These are phyloP conservation scores for Eugnorisma glareosa DNA, from an alignment of 2,888 invertebrate genomes.

Conservation along the genomic window DNA sequence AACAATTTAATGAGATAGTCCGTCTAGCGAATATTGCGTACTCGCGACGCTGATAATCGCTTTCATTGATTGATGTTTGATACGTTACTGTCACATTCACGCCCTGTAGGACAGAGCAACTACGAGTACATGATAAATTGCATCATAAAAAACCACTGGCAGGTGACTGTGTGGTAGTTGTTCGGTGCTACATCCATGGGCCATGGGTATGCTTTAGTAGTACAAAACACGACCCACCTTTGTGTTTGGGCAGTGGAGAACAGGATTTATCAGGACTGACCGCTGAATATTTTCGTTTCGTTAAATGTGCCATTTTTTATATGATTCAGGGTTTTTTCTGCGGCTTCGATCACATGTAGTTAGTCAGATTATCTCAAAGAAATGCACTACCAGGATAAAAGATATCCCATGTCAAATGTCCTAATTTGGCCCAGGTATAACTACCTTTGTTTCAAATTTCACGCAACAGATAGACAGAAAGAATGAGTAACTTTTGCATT, in stretches of 20 bases:
- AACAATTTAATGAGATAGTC: not conserved
- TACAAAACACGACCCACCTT: not conserved
- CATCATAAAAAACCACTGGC: not conserved
- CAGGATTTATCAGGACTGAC: not conserved
- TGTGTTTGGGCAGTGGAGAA: not conserved
- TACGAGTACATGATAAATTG: too few relatives aligned
- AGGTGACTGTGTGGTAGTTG: not conserved
- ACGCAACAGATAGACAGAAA: not conserved
- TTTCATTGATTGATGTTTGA: not conserved
- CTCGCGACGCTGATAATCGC: not conserved
- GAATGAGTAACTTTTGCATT: not conserved
- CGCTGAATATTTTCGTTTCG: not conserved
- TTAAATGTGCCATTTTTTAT: not conserved
- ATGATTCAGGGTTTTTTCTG: not conserved
- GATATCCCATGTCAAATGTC: not conserved
- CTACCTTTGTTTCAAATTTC: not conserved
- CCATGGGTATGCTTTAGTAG: not conserved
- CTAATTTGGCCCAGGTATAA: not conserved
- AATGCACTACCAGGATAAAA: not conserved
- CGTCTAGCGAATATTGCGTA: not conserved
- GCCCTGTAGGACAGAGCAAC: not conserved
- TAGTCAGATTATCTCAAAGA: not conserved
- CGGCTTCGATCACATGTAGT: not conserved
- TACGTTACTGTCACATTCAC: not conserved
- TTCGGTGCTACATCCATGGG: not conserved